Base-by-base conservation (phyloP, 92 coral and sea anemone genomes). In the Siderastrea radians region DNA sequence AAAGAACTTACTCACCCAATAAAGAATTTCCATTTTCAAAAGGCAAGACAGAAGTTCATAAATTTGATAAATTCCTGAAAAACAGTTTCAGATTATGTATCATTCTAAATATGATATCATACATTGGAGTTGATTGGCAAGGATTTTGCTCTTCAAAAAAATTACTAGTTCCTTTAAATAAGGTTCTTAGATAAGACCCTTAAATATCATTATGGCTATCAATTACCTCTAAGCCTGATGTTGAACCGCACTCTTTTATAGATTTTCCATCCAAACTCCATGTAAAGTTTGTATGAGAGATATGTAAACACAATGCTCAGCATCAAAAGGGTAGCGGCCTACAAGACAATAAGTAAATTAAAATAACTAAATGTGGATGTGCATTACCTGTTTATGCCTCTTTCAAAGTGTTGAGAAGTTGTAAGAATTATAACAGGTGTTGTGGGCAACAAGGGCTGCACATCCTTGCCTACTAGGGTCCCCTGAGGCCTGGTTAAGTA, bases 241-340 rank as follows among this genome's bases (percentile, higher is more conserved):
- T 95, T 91, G 52, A 95, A 93, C 12, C 96, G 92, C 67, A 95
- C 98, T 60, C 95, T 91, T 78, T 95, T 95, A 79, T 95, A 95
- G 13, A 95, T 95, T 86, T 95, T 95, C 98, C 98, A 95, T 51
- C 98, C 98, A 95, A 93, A 95, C 74, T 95, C 98, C 50, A 74
- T 90, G 84, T 95, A 93, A 51, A 95, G 88, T 83, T 95, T 93
- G 95, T 94, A 95, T 16, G 98, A 91, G 38, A 95, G 82, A 76
- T 82, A 74, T 7, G 92, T 93, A 68, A 95, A 95, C 49, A 95
- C 85, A 59, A 81, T 83, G 59, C 88, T 95, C 51, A 95, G 77
- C 43, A 95, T 52, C 61, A 95, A 84, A 84, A 95, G 87, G 9
- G 88, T 66, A 6, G 83, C 15, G 7, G 98, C 90, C 98, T 95